These are phyloP conservation scores for Gracilinanus agilis DNA, from an alignment of 2,113 vertebrate species.

Conservation along the genomic window DNA sequence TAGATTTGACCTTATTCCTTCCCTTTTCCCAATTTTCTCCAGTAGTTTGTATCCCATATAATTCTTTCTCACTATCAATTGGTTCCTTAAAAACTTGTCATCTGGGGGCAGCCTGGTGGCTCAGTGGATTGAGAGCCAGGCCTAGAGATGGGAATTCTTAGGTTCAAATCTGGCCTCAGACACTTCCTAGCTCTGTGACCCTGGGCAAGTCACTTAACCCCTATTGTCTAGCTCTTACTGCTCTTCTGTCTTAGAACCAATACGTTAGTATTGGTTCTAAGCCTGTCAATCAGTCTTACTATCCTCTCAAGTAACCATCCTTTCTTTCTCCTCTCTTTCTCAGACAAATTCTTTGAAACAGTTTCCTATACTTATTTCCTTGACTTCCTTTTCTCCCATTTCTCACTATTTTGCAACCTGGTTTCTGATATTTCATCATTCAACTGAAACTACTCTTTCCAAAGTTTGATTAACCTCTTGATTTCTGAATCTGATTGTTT, in stretches of 20 bases:
- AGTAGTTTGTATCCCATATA: not conserved
- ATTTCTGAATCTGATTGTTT: not conserved
- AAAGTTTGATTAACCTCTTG: not conserved
- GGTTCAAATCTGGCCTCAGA: too few species aligned
- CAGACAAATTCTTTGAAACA: not conserved
- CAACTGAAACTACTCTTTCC: not conserved
- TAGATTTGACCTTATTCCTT: not conserved
- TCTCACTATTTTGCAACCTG: not conserved
- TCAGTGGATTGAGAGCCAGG: too few species aligned
- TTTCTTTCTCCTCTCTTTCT: not conserved
- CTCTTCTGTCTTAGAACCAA: too few species aligned
- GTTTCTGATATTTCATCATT: not conserved
- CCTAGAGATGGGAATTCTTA: too few species aligned
- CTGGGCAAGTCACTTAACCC: too few species aligned
- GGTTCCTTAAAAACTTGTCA: not conserved
- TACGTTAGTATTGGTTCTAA: too few species aligned
- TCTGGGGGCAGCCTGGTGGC: too few species aligned
- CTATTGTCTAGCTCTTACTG: too few species aligned
- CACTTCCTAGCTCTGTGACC: too few species aligned
- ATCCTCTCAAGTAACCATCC: not conserved
- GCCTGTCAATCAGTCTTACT: not conserved
- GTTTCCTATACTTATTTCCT: not conserved
- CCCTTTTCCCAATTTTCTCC: not conserved
- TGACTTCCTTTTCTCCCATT: not conserved
- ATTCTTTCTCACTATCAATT: not conserved